phyloP scores from a whole-genome alignment of 2,113 vertebrate species.

The Triplophysa rosa region DNA sequence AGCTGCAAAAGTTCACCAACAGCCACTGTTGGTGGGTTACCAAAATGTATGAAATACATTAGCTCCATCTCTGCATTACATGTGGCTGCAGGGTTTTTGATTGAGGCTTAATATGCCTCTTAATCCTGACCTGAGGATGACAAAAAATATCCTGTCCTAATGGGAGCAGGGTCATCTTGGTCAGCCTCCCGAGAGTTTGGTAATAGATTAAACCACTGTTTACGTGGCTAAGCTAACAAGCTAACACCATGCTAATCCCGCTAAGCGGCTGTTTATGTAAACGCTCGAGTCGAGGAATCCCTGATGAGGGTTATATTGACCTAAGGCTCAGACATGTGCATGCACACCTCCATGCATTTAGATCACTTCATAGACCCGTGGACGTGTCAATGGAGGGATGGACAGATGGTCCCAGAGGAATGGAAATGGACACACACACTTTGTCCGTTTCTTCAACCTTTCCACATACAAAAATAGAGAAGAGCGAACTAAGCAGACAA shows the following conservation, averaged over 20 bases:
- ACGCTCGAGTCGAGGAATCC: constrained; percentile 69
- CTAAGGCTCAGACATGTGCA: constrained; percentile 51
- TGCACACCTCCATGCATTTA: constrained; percentile 54
- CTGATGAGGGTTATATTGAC: constrained; percentile 73
- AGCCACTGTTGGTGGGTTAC: not conserved
- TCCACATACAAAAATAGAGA: constrained; percentile 22
- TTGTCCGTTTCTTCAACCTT: constrained; percentile 19
- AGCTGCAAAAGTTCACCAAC: constrained; percentile 12
- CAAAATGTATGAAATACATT: constrained; percentile 13
- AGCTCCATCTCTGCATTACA: constrained; percentile 15
- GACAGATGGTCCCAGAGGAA: constrained; percentile 62
- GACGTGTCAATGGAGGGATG: constrained; percentile 63
- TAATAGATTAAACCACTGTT: constrained; percentile 59
- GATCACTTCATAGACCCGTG: constrained; percentile 57
- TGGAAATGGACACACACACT: constrained; percentile 38
- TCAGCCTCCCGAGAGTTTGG: constrained; percentile 13
- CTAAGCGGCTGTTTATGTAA: constrained; percentile 79
- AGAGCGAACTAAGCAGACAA: not conserved
- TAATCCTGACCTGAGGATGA: constrained; percentile 10
- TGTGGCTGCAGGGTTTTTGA: constrained; percentile 15
- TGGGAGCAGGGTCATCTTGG: constrained; percentile 7
- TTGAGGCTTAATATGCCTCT: not conserved
- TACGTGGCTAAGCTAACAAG: constrained; percentile 77
- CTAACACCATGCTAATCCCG: constrained; percentile 70
- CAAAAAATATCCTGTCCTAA: constrained; percentile 15